phyloP scores from a whole-genome alignment of 2,888 invertebrate species.

The Eugnorisma glareosa region DNA sequence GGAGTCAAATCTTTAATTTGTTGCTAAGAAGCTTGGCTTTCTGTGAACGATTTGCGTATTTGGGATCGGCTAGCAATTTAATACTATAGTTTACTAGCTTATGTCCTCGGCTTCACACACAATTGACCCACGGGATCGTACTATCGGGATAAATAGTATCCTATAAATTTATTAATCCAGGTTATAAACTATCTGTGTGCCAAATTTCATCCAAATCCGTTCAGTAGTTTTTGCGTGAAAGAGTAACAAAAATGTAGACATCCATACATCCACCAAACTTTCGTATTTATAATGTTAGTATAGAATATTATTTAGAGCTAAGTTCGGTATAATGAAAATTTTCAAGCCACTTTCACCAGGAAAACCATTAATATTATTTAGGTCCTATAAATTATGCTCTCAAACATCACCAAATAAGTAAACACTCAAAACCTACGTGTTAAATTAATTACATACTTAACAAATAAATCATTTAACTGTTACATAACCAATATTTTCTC shows the following conservation, averaged over 20 bases:
- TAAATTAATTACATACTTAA: conserved; percentile 35
- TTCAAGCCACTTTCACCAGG: neutral
- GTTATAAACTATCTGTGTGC: no score
- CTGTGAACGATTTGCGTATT: neutral
- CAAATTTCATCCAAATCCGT: no score
- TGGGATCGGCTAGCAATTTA: neutral
- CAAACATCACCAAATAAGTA: conserved; percentile 10
- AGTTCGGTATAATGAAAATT: neutral
- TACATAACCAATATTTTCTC: conserved; percentile 64
- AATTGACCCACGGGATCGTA: no score
- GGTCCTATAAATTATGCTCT: neutral
- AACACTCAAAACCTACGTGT: conserved; percentile 15
- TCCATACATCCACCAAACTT: no score
- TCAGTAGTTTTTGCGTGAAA: no score
- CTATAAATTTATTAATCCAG: no score
- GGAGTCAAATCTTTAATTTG: conserved; percentile 15
- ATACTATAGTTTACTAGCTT: neutral
- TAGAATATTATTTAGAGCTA: neutral
- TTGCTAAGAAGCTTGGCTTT: conserved; percentile 4
- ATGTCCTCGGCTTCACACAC: no score
- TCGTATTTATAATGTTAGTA: no score
- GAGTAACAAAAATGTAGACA: no score
- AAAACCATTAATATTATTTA: neutral
- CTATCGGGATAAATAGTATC: no score
- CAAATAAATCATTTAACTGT: conserved; percentile 41